Base-by-base conservation (phyloP, 2,888 invertebrate species). In the Podabrus alpinus region DNA sequence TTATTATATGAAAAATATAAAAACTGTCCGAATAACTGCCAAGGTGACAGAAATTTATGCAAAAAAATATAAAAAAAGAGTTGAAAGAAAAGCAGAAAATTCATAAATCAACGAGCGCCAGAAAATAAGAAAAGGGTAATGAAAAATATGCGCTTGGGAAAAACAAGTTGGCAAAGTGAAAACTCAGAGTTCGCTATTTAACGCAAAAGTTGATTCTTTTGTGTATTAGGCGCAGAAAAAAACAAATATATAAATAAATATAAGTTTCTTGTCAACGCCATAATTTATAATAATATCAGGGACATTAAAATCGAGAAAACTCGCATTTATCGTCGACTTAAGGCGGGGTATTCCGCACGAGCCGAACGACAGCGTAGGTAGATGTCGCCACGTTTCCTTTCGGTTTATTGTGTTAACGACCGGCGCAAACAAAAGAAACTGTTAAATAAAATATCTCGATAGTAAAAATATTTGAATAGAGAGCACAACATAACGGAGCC, bases 41-140 rank as follows among this genome's bases (percentile, higher is more conserved):
- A 72, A 77, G 76, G 74, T 74, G 76, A 77, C 76, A 74, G 71
- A 74, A 77, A 77, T 77, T 74, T 77, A 77, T 74, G 76, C 76
- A 77, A 72, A 77, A 45, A 77, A 76, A 76, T 71, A 66, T 71
- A 66, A 73, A 70, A 68, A 68, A 68, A 70, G 61, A 24, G 66
- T 74, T 72, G 66, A 66, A 71, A 71, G 67, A 74, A 75, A 70
- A 60, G 72, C 73, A 60, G 68, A 75, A 74, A 77, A 74, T 72
- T 77, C 74, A 77, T 77, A 77, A 77, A 72, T 76, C 73, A 77
- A 67, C 62, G 16, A 59, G 69, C 72, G 74, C 66, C 72, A 72
- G 66, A 68, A 73, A 74, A 75, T 67, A 67, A 74, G 70, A 64
- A 72, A 73, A 69, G 71, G 71, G 69, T 71, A 76, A 76, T 73